Conservation (phyloP, 2,113 vertebrate genomes). For the Pachycephala philippinensis region DNA sequence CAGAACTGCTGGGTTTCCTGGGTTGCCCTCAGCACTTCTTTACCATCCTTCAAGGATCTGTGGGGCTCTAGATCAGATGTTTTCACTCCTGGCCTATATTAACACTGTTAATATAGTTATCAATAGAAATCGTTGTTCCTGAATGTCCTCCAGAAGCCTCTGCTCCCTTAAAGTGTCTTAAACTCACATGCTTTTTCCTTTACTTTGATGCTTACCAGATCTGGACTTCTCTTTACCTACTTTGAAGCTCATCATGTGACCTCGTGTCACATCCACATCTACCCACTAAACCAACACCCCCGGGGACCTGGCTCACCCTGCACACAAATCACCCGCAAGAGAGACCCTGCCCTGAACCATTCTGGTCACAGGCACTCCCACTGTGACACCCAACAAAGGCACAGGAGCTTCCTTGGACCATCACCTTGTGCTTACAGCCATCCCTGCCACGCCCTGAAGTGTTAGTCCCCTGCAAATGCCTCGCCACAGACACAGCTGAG, state of each 20-base stretch:
- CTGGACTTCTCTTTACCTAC: neutral
- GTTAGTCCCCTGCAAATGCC: neutral
- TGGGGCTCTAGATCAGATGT: neutral
- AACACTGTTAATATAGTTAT: neutral
- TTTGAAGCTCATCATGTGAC: neutral
- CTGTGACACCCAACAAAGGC: rapidly evolving
- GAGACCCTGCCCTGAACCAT: neutral
- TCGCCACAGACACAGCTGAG: rapidly evolving
- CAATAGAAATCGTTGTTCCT: neutral
- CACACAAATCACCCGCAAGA: neutral
- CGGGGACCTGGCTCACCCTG: rapidly evolving
- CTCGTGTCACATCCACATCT: neutral
- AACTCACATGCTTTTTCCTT: neutral
- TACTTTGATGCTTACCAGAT: neutral
- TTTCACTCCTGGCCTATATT: neutral
- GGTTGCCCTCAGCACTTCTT: neutral
- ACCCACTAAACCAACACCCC: neutral
- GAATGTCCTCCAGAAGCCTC: neutral
- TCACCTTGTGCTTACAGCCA: rapidly evolving
- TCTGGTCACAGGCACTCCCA: neutral
- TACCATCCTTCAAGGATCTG: neutral
- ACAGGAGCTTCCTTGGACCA: neutral
- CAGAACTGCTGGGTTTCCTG: neutral
- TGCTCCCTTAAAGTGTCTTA: neutral
- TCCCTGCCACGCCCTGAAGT: neutral